phyloP scores from a whole-genome alignment of 2,888 invertebrate species.

The Tricholauxania praeusta region DNA sequence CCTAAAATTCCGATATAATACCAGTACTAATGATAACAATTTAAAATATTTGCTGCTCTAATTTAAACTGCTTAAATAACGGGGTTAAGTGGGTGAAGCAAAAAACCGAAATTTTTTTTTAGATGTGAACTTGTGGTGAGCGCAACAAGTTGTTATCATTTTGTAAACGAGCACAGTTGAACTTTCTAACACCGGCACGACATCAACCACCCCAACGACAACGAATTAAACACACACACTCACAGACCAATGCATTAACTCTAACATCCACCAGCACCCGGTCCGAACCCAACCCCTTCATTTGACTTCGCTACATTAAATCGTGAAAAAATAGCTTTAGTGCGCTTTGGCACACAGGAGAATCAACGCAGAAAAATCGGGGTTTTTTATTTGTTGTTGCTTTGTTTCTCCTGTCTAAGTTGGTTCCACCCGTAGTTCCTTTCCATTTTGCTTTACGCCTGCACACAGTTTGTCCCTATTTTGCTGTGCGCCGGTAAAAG shows the following conservation, averaged over 20 bases:
- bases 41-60: no score
- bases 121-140: no score
- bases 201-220: slow-evolving; percentile 29
- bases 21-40: no score
- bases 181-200: slow-evolving; percentile 46
- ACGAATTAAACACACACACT: slow-evolving; percentile 8
- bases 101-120: no score
- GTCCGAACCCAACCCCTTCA: no score
- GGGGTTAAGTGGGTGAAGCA: no score
- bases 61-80: no score
- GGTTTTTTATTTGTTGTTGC: slow-evolving; percentile 8
- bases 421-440: slow-evolving; percentile 6
- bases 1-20: no score
- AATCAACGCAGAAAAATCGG: slow-evolving; percentile 28
- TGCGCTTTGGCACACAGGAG: slow-evolving; percentile 49
- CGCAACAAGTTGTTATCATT: slow-evolving; percentile 63
- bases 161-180: slow-evolving; percentile 49
- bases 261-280: not conserved
- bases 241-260: slow-evolving; percentile 1
- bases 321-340: slow-evolving; percentile 59
- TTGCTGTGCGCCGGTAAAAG: slow-evolving; percentile 21
- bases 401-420: slow-evolving; percentile 8
- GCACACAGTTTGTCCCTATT: slow-evolving; percentile 23
- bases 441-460: not conserved
- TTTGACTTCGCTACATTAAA: slow-evolving; percentile 51